Conservation (phyloP, 2,113 vertebrate species). For the Calyptommatus sinebrachiatus region DNA sequence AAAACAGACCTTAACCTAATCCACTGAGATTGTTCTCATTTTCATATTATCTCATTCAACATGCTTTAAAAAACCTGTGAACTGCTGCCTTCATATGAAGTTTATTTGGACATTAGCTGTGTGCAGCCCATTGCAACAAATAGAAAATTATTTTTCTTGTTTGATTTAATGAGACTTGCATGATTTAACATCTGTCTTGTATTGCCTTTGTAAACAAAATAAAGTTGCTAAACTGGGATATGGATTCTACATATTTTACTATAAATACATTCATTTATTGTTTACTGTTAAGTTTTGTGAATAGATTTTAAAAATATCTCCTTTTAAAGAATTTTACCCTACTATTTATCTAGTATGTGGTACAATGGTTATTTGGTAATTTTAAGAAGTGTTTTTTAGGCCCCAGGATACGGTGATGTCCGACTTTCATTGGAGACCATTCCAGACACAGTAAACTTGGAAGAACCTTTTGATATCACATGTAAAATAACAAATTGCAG, state of each 20-base stretch:
- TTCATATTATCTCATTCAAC: not conserved
- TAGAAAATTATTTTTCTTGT: not conserved
- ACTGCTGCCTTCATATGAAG: not conserved
- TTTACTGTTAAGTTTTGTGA: too few species aligned
- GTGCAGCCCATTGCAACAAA: not conserved
- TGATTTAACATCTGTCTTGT: too few species aligned
- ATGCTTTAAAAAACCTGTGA: not conserved
- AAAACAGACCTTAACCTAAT: not conserved
- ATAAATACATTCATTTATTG: too few species aligned
- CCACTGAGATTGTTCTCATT: not conserved
- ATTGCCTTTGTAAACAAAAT: not conserved
- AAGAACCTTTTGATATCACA: slow-evolving; percentile 94
- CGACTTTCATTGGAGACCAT: slow-evolving; percentile 93
- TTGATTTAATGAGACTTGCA: not conserved
- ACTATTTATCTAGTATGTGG: not conserved
- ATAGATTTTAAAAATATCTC: not conserved
- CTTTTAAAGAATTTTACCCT: not conserved
- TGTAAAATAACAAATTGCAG: slow-evolving; percentile 99
- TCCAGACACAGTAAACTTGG: slow-evolving; percentile 93
- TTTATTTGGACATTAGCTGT: not conserved
- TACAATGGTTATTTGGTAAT: slow-evolving; percentile 7
- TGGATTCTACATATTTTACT: too few species aligned
- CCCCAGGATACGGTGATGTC: slow-evolving; percentile 96
- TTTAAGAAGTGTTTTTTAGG: slow-evolving; percentile 68
- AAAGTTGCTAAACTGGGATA: not conserved